Conservation (phyloP, 2,113 vertebrate genomes). For the Galbula dea region DNA sequence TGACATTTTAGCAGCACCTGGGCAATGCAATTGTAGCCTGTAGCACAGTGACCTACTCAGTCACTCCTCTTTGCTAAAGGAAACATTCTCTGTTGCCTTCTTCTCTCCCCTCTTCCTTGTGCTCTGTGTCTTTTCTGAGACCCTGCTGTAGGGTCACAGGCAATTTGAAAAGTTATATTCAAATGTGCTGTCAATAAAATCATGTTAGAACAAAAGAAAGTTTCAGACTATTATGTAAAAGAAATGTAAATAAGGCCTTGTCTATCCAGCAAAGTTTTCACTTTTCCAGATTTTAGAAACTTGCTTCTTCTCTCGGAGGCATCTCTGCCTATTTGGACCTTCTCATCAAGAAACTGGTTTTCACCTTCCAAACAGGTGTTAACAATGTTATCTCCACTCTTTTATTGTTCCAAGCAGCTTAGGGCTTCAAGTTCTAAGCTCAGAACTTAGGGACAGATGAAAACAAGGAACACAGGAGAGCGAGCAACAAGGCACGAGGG, state of each 20-base stretch:
- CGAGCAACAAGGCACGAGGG: not conserved
- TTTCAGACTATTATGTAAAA: not conserved
- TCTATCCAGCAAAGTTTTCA: not conserved
- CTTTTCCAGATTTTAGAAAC: not conserved
- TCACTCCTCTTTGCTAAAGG: not conserved
- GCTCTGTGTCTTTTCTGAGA: not conserved
- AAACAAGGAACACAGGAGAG: not conserved
- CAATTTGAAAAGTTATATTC: not conserved
- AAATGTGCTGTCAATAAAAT: not conserved
- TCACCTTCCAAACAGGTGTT: not conserved
- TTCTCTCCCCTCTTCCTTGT: not conserved
- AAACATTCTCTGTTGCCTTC: not conserved
- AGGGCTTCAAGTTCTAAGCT: not conserved
- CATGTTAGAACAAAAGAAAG: not conserved
- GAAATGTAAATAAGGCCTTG: not conserved
- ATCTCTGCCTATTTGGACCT: not conserved
- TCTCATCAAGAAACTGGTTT: not conserved
- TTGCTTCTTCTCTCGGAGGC: not conserved
- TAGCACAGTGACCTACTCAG: not conserved
- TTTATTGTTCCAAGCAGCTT: not conserved
- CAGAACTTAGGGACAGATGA: not conserved
- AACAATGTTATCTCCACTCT: not conserved
- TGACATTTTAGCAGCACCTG: not conserved
- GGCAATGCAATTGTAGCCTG: not conserved
- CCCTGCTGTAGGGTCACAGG: not conserved